Conservation (phyloP, 23 tunicate genomes). For the Halocynthia aurantium region DNA sequence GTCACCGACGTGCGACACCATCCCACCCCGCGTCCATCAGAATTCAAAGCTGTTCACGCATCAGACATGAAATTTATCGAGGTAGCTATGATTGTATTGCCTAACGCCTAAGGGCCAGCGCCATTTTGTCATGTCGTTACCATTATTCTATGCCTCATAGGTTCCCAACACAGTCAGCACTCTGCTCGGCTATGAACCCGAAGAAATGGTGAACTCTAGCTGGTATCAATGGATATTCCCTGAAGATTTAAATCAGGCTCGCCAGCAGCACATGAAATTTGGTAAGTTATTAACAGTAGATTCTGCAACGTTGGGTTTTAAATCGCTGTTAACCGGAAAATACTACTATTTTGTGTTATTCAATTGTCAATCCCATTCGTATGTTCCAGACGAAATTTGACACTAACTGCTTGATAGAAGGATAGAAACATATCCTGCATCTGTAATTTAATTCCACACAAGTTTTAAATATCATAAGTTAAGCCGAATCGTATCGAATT, state of each 20-base stretch:
- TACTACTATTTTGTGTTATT: too few species aligned
- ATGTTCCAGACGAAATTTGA: too few species aligned
- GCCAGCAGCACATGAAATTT: slow-evolving; percentile 90
- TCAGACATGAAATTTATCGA: slow-evolving; percentile 92
- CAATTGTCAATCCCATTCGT: too few species aligned
- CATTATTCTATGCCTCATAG: slow-evolving; percentile 4
- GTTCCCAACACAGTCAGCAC: slow-evolving; percentile 73
- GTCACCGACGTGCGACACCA: slow-evolving; percentile 95
- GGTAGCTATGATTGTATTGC: slow-evolving; percentile 48
- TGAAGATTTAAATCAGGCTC: slow-evolving; percentile 80
- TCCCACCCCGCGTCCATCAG: slow-evolving; percentile 82
- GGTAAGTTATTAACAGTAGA: slow-evolving; percentile 37
- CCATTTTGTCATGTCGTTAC: background rate
- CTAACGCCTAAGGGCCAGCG: background rate
- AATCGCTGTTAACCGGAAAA: too few species aligned
- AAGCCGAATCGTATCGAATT: too few species aligned
- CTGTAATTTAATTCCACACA: too few species aligned
- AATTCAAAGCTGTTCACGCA: slow-evolving; percentile 91
- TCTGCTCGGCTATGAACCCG: slow-evolving; percentile 81
- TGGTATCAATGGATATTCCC: slow-evolving; percentile 91
- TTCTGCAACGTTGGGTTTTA: background rate
- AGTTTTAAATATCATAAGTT: too few species aligned
- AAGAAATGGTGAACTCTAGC: slow-evolving; percentile 89
- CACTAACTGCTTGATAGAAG: too few species aligned
- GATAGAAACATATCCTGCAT: too few species aligned